A percentile compares a stretch with the other conserved stretches of the same genome.
phyloP scores from a whole-genome alignment of 64 coral and sea anemone genomes.

The Dendrophyllia cribrosa region DNA sequence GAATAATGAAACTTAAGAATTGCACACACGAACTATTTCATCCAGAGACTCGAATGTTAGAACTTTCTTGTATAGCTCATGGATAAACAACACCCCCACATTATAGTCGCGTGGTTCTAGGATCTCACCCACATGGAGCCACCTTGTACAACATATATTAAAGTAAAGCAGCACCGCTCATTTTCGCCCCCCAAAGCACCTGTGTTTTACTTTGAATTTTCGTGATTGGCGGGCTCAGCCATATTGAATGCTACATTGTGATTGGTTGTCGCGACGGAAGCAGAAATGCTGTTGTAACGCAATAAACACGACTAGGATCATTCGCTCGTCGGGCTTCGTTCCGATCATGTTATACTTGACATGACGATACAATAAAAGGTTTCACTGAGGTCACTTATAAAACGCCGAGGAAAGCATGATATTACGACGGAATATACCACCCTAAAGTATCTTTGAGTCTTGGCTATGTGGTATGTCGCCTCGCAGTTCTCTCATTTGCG shows the following conservation, averaged over 20 bases:
- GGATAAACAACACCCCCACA: too few species aligned
- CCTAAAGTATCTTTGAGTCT: conserved; percentile 2
- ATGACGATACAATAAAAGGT: conserved; percentile 24
- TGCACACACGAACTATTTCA: too few species aligned
- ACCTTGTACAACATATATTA: too few species aligned
- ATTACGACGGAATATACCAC: not conserved
- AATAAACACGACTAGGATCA: not conserved
- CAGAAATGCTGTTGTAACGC: conserved; percentile 19
- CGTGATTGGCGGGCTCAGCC: not conserved
- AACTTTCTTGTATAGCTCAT: too few species aligned
- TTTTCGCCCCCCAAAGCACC: not conserved
- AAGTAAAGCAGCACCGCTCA: too few species aligned
- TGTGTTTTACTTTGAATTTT: not conserved
- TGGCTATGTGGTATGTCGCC: conserved; percentile 52
- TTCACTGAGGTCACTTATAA: not conserved
- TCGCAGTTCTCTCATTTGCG: not conserved
- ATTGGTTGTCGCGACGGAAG: conserved; percentile 17
- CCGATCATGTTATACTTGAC: not conserved
- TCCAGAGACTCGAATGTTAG: too few species aligned
- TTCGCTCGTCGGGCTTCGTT: not conserved
- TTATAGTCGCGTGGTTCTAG: too few species aligned
- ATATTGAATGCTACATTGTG: not conserved
- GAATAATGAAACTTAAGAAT: too few species aligned
- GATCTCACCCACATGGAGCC: too few species aligned
- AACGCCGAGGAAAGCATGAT: not conserved